These are phyloP conservation scores for Silvanus unidentatus DNA, from an alignment of 2,888 invertebrate genomes.

Conservation along the genomic window DNA sequence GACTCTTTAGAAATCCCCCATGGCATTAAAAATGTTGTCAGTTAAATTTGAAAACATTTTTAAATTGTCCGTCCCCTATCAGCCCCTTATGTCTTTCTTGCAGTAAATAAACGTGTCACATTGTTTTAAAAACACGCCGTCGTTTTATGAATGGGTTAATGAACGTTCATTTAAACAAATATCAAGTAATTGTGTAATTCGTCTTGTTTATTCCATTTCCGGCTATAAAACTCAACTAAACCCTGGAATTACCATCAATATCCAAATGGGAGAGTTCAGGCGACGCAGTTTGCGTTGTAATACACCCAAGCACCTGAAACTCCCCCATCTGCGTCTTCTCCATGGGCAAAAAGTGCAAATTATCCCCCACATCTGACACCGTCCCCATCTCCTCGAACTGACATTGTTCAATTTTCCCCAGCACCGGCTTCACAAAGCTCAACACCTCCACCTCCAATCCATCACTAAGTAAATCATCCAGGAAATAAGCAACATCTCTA, in stretches of 20 bases:
- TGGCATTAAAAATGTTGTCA: no score
- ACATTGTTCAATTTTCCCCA: slow-evolving; percentile 60
- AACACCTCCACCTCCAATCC: slow-evolving; percentile 68
- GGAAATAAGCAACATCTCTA: slow-evolving; percentile 56
- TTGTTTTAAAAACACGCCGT: no score
- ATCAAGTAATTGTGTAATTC: no score
- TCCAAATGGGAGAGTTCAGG: slow-evolving; percentile 55
- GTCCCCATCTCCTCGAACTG: slow-evolving; percentile 47
- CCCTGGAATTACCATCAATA: slow-evolving; percentile 48
- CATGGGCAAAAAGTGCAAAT: slow-evolving; percentile 52
- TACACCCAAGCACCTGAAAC: slow-evolving; percentile 51
- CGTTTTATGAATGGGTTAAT: slow-evolving; percentile 10
- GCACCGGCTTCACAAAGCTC: slow-evolving; percentile 58
- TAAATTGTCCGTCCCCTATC: no score
- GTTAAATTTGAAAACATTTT: no score
- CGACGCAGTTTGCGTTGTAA: slow-evolving; percentile 60
- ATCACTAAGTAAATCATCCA: slow-evolving; percentile 56
- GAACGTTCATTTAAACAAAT: slow-evolving; percentile 13
- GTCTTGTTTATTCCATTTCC: background rate
- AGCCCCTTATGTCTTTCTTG: no score
- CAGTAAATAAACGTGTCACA: no score
- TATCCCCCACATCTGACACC: slow-evolving; percentile 41
- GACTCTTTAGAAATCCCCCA: no score
- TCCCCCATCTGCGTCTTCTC: slow-evolving; percentile 47
- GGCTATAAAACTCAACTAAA: background rate